Evolutionary conservation across 2,888 invertebrate species (phyloP).

Genomic region (Hybos culiciformis): DNA sequence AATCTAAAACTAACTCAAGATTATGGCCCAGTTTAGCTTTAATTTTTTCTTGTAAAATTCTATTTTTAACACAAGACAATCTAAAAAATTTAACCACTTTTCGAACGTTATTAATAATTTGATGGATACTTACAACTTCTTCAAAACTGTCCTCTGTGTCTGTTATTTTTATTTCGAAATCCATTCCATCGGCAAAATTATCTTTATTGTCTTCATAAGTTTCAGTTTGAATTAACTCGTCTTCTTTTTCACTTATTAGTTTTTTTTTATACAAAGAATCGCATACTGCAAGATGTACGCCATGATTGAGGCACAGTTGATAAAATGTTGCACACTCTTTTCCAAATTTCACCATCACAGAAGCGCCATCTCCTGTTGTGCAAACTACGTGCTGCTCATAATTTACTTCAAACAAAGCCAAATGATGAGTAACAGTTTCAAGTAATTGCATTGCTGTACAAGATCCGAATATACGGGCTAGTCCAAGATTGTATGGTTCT

Average conservation of each 20-base stretch:
- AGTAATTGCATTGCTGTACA: not conserved
- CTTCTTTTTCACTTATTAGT: not conserved
- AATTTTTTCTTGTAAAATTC: conserved; percentile 1
- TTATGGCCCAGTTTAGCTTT: not conserved
- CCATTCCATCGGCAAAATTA: not conserved
- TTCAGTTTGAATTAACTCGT: not conserved
- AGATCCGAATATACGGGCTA: not conserved
- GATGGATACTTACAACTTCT: not conserved
- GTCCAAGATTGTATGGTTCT: not conserved
- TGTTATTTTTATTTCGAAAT: no score
- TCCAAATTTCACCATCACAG: not conserved
- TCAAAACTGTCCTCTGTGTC: not conserved
- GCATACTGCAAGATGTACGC: not conserved
- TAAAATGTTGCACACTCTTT: not conserved
- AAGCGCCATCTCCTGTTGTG: not conserved
- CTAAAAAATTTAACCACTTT: not conserved
- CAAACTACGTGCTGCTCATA: not conserved
- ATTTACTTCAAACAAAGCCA: not conserved
- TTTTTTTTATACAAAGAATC: not conserved
- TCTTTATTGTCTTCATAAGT: not conserved
- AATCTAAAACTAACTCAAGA: not conserved
- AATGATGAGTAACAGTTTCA: not conserved
- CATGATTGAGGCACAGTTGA: not conserved
- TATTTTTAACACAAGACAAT: not conserved
- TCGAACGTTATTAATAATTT: not conserved